phyloP scores from a whole-genome alignment of 2,113 vertebrate genomes.

The Brachirus orientalis region DNA sequence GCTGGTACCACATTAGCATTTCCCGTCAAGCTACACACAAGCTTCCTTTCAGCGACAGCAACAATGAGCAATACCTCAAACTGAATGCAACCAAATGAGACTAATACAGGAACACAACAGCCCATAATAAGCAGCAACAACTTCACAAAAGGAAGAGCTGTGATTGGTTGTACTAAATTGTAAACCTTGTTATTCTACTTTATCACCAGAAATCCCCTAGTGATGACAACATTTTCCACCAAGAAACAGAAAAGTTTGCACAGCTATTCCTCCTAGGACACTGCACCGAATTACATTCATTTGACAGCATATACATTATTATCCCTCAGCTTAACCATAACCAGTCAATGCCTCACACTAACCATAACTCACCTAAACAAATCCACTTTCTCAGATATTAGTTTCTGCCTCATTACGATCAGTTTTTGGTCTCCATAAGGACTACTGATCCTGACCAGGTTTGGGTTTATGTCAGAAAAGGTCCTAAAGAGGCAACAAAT shows the following conservation, averaged over 20 bases:
- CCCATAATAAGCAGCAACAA: constrained; percentile 39
- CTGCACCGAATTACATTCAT: too few relatives aligned
- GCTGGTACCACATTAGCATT: constrained; percentile 47
- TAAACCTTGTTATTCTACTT: constrained; percentile 28
- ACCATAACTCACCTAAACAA: too few relatives aligned
- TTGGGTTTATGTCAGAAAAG: too few relatives aligned
- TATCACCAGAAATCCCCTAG: constrained; percentile 33
- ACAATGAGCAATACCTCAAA: constrained; percentile 42
- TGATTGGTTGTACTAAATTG: constrained; percentile 24
- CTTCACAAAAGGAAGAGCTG: constrained; percentile 33
- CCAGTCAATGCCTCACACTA: too few relatives aligned
- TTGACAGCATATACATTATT: too few relatives aligned
- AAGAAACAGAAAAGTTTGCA: constrained; percentile 13
- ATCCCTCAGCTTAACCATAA: too few relatives aligned
- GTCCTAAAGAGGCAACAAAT: not conserved
- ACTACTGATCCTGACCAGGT: too few relatives aligned
- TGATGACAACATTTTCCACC: constrained; percentile 21
- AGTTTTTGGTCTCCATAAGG: too few relatives aligned
- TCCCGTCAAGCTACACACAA: constrained; percentile 29
- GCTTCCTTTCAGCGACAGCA: constrained; percentile 34
- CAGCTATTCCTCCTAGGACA: too few relatives aligned
- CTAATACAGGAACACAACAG: constrained; percentile 47
- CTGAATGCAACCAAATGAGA: constrained; percentile 44
- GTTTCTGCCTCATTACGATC: too few relatives aligned
- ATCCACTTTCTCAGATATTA: too few relatives aligned